These are phyloP conservation scores for Solea senegalensis DNA, from an alignment of 2,113 vertebrate species.

Conservation along the genomic window DNA sequence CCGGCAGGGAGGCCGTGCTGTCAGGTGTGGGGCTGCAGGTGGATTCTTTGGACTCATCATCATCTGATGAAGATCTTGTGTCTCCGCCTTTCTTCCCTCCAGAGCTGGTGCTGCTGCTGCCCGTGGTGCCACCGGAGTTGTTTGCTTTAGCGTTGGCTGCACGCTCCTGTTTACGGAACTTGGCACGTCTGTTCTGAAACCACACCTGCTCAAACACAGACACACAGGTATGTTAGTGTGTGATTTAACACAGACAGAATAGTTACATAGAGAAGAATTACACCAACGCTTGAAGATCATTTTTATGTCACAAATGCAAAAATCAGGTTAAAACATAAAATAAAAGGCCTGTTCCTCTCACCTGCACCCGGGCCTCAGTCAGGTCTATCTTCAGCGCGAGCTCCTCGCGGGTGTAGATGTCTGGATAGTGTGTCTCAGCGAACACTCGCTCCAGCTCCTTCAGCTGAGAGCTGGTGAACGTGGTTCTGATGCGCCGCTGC, in stretches of 20 bases:
- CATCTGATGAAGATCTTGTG: constrained; percentile 88
- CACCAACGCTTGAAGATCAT: neutral
- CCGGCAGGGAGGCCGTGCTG: constrained; percentile 94
- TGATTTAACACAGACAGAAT: neutral
- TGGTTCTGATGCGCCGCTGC: constrained; percentile 93
- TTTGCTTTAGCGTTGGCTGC: constrained; percentile 90
- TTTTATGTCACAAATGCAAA: neutral
- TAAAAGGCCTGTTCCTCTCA: constrained; percentile 48
- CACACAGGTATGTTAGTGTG: neutral
- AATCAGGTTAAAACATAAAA: no score
- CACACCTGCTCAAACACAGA: constrained; percentile 85
- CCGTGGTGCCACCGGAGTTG: constrained; percentile 61
- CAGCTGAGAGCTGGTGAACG: constrained; percentile 95
- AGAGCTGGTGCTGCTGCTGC: constrained; percentile 59
- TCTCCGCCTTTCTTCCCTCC: constrained; percentile 85
- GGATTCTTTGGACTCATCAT: constrained; percentile 95
- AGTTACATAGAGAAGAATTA: neutral
- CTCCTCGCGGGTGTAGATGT: constrained; percentile 94
- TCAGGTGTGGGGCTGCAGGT: constrained; percentile 96
- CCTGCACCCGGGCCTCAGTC: constrained; percentile 95
- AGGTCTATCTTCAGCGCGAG: constrained; percentile 96
- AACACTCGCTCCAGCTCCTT: constrained; percentile 96
- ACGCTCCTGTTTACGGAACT: constrained; percentile 95
- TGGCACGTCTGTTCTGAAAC: constrained; percentile 97
- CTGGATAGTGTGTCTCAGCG: constrained; percentile 92